phyloP scores from a whole-genome alignment of 2,113 vertebrate species.

The Chaetops frenatus region DNA sequence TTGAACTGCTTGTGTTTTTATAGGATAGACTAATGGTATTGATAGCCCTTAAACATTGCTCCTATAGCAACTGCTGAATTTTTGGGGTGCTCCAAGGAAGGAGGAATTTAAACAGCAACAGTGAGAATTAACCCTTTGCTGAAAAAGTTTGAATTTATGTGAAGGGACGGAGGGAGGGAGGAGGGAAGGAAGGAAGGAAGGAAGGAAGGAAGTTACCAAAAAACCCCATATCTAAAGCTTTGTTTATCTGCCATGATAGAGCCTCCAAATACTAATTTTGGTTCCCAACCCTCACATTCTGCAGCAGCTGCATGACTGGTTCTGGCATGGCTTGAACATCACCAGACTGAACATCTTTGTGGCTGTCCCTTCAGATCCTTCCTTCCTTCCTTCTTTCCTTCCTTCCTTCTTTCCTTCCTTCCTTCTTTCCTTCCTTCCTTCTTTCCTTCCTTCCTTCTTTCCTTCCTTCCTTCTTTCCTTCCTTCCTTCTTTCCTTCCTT shows the following conservation, averaged over 20 bases:
- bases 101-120: neutral
- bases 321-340: neutral
- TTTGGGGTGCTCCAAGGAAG: neutral
- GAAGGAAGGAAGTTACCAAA: neutral
- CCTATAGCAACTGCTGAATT: neutral
- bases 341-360: neutral
- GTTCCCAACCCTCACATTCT: neutral
- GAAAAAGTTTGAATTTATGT: neutral
- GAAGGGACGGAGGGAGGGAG: rapidly evolving
- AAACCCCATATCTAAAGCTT: neutral
- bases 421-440: too few relatives aligned
- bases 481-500: too few relatives aligned
- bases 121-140: neutral
- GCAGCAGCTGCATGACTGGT: neutral
- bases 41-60: neutral
- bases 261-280: neutral
- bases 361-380: neutral
- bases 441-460: neutral
- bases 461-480: too few relatives aligned
- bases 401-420: too few relatives aligned
- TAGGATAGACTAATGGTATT: neutral
- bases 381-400: neutral
- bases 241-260: neutral
- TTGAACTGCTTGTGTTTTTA: neutral
- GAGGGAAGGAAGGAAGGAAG: rapidly evolving